Base-by-base conservation (phyloP, 1,140 invertebrate genomes). In the Sarcophaga peregrina region DNA sequence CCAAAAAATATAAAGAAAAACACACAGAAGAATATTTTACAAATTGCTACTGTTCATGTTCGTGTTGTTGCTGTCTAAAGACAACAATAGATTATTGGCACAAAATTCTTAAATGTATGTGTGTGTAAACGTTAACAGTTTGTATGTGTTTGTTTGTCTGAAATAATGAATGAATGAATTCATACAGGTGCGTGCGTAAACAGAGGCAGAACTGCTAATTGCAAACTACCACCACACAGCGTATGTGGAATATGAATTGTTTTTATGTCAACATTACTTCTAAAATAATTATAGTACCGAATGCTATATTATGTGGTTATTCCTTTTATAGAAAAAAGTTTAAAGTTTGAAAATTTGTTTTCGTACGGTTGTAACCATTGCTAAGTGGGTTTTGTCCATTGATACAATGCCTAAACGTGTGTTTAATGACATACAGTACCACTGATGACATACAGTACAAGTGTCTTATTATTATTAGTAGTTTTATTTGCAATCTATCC, bases 131-230 rank as follows among this genome's bases (percentile, higher is more conserved):
- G 62, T 72, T 72, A 25, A 25, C 37, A 72, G 62, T 72, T 2
- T 8, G 68, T 25, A n/a, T 47, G 73, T 47, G 45, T 47, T 15
- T 13, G 45, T 75, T 15, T 47, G 73, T 13, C 37, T 75, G 47
- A 47, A 45, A 74, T 45, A 45, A 52, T 81, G 80, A 52, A 78
- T 50, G 47, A 78, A 20, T 78, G 37, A 48, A 78, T 78, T 78
- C 75, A 78, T 78, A 78, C 75, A 78, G 75, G 75, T 78, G 75
- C 75, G 48, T 78, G 75, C 75, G 75, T 78, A 78, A 78, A 78
- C 75, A 50, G 75, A 78, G 75, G 47, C 75, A 78, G 75, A 50
- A n/a, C 4, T 1, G 37, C 9, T 68, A 20, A 8, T 8, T 10
- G n/a, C 15, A 13, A 2, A 6, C 15, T 52, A 10, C 17, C 17